A percentile compares a stretch with the other conserved stretches of the same genome.
These are phyloP conservation scores for Euplexia lucipara DNA, from an alignment of 2,888 invertebrate species.

Conservation along the genomic window DNA sequence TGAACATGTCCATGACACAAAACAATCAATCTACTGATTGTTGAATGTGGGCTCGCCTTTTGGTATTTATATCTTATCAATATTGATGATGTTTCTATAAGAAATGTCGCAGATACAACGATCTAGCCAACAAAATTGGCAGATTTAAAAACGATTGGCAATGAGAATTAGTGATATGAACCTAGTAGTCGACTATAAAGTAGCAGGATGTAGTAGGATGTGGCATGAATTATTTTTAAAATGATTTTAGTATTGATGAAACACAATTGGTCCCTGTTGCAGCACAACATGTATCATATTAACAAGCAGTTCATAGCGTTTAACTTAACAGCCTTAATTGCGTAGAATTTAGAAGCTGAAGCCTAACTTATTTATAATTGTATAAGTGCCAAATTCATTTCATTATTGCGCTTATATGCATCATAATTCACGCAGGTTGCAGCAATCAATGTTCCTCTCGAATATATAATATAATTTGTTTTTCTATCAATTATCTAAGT, in stretches of 20 bases:
- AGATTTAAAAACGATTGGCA: slow-evolving; percentile 44
- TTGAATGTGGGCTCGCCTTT: slow-evolving; percentile 34
- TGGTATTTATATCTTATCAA: slow-evolving; percentile 32
- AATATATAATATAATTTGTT: slow-evolving; percentile 69
- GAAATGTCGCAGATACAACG: slow-evolving; percentile 36
- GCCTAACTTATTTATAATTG: slow-evolving; percentile 67
- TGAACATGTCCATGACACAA: slow-evolving; percentile 47
- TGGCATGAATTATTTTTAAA: slow-evolving; percentile 23
- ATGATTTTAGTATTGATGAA: slow-evolving; percentile 15
- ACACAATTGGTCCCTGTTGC: slow-evolving; percentile 47
- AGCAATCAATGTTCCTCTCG: slow-evolving; percentile 77
- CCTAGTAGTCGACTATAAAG: slow-evolving; percentile 40
- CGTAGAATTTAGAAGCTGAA: slow-evolving; percentile 58
- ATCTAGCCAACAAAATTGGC: slow-evolving; percentile 36
- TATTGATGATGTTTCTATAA: slow-evolving; percentile 51
- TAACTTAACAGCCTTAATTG: slow-evolving; percentile 49
- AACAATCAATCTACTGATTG: slow-evolving; percentile 32
- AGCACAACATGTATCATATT: slow-evolving; percentile 49
- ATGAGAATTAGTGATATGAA: slow-evolving; percentile 38
- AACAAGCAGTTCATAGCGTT: slow-evolving; percentile 36
- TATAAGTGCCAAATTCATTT: slow-evolving; percentile 79
- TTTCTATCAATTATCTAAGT: slow-evolving; percentile 65
- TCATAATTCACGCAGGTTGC: slow-evolving; percentile 62
- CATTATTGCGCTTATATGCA: slow-evolving; percentile 66
- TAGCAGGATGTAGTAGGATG: slow-evolving; percentile 28